These are phyloP conservation scores for Lagopus leucura DNA, from an alignment of 2,113 vertebrate species.

Conservation along the genomic window DNA sequence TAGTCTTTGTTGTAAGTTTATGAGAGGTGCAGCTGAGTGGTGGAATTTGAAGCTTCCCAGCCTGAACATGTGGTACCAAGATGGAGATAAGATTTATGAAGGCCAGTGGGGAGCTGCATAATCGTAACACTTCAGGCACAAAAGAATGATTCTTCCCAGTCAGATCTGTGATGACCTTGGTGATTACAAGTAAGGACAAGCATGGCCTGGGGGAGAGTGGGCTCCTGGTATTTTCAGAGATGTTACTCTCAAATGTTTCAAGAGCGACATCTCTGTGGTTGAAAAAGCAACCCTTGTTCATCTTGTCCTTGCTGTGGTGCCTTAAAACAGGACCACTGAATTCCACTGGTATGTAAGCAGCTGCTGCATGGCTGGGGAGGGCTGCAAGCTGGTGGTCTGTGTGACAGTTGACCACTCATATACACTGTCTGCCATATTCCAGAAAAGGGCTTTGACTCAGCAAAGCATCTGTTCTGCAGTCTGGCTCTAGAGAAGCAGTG, in stretches of 20 bases:
- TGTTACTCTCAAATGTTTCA: neutral
- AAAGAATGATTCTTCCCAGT: neutral
- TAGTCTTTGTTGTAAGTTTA: neutral
- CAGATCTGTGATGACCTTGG: neutral
- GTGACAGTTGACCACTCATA: rapidly evolving
- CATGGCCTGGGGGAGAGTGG: neutral
- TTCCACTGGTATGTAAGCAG: neutral
- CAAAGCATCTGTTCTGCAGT: rapidly evolving
- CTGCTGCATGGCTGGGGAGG: neutral
- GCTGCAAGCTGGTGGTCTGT: neutral
- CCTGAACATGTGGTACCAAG: neutral
- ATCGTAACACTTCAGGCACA: neutral
- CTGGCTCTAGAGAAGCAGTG: neutral
- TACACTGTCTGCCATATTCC: neutral
- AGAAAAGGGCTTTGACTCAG: neutral
- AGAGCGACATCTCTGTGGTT: rapidly evolving
- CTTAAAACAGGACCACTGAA: neutral
- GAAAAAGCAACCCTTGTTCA: neutral
- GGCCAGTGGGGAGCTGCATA: neutral
- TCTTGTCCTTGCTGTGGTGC: neutral
- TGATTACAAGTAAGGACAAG: neutral
- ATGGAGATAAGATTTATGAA: neutral
- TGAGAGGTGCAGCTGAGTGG: neutral
- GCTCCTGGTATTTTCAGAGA: neutral
- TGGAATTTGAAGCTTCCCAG: neutral